These are phyloP conservation scores for Coronaproctus castanopsis DNA, from an alignment of 2,888 invertebrate genomes.

Conservation along the genomic window DNA sequence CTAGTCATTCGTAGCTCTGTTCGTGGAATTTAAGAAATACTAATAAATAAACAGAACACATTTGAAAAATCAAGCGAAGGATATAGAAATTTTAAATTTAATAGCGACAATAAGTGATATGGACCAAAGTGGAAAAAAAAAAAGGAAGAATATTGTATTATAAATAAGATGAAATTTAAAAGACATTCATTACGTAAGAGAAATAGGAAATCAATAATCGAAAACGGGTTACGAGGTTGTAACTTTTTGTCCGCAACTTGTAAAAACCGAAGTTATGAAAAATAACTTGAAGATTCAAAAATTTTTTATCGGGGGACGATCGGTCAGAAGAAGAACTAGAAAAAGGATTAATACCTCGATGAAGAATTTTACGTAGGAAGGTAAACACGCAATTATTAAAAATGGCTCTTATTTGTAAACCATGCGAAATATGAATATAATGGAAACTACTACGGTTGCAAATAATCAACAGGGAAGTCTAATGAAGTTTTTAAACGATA, in stretches of 20 bases:
- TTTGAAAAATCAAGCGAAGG: background rate
- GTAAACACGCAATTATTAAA: background rate
- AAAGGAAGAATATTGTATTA: background rate
- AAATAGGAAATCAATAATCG: background rate
- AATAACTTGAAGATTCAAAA: background rate
- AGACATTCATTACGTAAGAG: background rate
- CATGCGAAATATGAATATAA: background rate
- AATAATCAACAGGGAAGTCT: background rate
- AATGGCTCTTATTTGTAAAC: background rate
- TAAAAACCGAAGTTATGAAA: background rate
- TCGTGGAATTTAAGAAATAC: too few species aligned
- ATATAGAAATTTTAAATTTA: background rate
- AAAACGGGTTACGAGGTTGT: too few species aligned
- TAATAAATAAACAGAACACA: background rate
- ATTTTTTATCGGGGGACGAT: background rate
- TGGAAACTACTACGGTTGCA: too few species aligned
- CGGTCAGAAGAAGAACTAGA: background rate
- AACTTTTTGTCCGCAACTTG: background rate
- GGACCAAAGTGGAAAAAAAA: background rate
- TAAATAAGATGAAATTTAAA: background rate
- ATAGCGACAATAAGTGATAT: background rate
- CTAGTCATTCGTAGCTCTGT: too few species aligned
- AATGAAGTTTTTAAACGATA: background rate
- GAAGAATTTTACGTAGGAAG: background rate
- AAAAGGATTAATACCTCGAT: background rate